Base-by-base conservation (phyloP, 2,113 vertebrate species). In the Holacanthus passer region DNA sequence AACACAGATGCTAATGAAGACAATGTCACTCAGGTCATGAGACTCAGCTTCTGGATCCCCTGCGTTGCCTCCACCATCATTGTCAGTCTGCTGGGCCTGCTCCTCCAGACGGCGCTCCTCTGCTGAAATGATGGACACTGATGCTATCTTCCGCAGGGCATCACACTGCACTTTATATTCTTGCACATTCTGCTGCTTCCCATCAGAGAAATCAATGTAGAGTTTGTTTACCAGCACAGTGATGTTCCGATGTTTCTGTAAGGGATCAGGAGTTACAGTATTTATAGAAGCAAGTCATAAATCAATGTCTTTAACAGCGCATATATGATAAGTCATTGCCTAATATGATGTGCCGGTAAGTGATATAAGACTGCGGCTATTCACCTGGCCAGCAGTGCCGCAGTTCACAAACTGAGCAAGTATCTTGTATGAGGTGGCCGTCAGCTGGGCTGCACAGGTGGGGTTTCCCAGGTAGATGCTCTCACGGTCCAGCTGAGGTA, bases 1-100 rank as follows among this genome's bases (percentile, higher is more conserved):
- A 86, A 98, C 96, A 85, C 98, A 99, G 83, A 99, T 97, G 83
- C 97, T 97, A 87, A 99, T 96, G 91, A 99, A 99, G 91, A 99
- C 79, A 0, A 99, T 94, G 75, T 99, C 98, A 0, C 98, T 99
- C 87, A 96, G 95, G 90, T 99, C 98, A 48, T 97, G 97, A 65
- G 96, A 94, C 89, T 84, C 93, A 3, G 72, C 85, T 29, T 79
- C 87, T 0, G 0, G 79, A 9, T 72, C 76, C 16, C 60, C 90
- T 0, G 14, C 41, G 0, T 82, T 50, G 37, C 41, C 80, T 24
- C 12, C 39, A 7, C 87, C 83, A 5, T 90, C 91, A 0, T 83
- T 88, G 7, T 96, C 96, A 35, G 93, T 90, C 6, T 96, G 95
- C 76, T 96, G 95, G 0, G 95, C 95, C 68, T 95, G 5, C 84